A percentile compares a stretch with the other conserved stretches of the same genome.
Conservation (phyloP, 2,113 vertebrate species). For the Picathartes gymnocephalus region DNA sequence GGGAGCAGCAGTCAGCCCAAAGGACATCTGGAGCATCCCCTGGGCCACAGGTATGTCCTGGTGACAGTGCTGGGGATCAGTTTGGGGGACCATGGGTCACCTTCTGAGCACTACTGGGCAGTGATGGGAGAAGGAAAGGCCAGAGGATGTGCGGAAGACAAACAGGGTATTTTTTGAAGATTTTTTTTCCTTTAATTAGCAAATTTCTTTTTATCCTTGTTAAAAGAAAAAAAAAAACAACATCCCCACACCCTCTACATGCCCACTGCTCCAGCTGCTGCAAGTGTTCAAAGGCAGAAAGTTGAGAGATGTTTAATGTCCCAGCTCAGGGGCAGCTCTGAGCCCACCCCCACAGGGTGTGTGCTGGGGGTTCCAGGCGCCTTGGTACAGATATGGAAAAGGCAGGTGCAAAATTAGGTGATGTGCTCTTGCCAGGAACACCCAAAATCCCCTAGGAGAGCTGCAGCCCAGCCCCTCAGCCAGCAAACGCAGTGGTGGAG, state of each 20-base stretch:
- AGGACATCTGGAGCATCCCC: background rate
- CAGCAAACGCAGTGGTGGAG: background rate
- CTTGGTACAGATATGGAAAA: background rate
- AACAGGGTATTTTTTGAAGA: background rate
- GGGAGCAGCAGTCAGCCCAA: background rate
- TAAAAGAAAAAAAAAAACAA: conserved; percentile 14
- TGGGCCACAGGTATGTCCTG: background rate
- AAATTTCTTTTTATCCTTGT: conserved; percentile 42
- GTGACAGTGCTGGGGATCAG: background rate
- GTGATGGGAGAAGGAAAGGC: background rate
- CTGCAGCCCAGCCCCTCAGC: background rate
- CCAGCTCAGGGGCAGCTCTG: background rate
- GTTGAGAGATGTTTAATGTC: conserved; percentile 6
- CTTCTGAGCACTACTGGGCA: background rate
- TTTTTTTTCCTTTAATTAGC: conserved; percentile 47
- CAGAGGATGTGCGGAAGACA: conserved; percentile 41
- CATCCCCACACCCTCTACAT: background rate
- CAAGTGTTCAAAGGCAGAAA: conserved; percentile 46
- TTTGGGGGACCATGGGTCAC: background rate
- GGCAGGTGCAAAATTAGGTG: conserved; percentile 6
- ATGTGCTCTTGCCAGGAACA: background rate
- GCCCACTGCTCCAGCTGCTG: conserved; percentile 25
- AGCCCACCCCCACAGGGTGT: background rate
- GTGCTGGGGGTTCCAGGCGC: rapidly evolving
- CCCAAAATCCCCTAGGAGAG: background rate